phyloP scores from a whole-genome alignment of 2,797 vertebrate species.

The Paguma larvata region DNA sequence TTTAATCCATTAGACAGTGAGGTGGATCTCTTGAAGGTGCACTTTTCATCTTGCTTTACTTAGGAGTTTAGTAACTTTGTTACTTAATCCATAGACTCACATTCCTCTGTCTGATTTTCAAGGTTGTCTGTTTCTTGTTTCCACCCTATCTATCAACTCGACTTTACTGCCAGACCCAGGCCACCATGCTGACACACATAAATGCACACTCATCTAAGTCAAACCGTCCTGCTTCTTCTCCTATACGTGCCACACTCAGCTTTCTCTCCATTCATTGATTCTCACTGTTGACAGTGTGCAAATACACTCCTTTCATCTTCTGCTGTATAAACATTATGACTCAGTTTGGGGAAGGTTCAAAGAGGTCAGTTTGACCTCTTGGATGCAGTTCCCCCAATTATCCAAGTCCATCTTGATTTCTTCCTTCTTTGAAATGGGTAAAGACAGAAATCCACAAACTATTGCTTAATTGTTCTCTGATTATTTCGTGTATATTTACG shows the following conservation, averaged over 20 bases:
- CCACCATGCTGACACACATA: not conserved
- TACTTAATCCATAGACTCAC: constrained; percentile 22
- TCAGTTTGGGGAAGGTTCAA: not conserved
- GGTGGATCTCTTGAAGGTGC: not conserved
- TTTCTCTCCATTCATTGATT: not conserved
- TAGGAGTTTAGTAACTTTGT: not conserved
- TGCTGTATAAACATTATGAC: not conserved
- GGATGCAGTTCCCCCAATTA: not conserved
- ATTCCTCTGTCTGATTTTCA: constrained; percentile 56
- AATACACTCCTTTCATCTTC: not conserved
- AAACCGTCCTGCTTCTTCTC: not conserved
- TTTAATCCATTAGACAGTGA: not conserved
- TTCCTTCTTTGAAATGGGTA: not conserved
- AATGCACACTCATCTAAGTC: not conserved
- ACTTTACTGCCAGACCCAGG: not conserved
- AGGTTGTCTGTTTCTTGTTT: constrained; percentile 26
- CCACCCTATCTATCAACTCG: not conserved
- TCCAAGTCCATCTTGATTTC: not conserved
- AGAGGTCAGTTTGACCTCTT: not conserved
- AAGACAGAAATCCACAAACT: not conserved
- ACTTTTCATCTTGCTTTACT: not conserved
- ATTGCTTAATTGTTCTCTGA: not conserved
- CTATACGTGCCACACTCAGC: too few relatives aligned
- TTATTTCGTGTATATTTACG: not conserved
- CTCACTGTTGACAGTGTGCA: not conserved